Percentiles rank a stretch among this genome's conserved stretches.
These are phyloP conservation scores for Danaus chrysippus DNA, from an alignment of 2,888 invertebrate species.

Conservation along the genomic window DNA sequence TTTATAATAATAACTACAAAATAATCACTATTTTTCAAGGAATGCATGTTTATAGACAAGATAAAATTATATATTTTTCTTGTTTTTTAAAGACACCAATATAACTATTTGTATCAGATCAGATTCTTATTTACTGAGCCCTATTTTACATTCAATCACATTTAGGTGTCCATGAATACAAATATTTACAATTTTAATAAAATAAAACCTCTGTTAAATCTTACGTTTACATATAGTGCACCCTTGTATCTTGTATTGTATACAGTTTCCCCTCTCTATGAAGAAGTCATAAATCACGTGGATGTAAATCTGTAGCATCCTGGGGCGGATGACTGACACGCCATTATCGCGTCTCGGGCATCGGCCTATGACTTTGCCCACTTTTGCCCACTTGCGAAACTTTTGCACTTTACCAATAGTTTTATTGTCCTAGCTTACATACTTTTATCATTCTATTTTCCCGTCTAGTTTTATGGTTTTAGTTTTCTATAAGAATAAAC, in stretches of 20 bases:
- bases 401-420: slow-evolving; percentile 43
- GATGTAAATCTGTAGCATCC: slow-evolving; percentile 77
- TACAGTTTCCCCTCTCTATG: slow-evolving; percentile 73
- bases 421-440: slow-evolving; percentile 39
- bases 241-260: slow-evolving; percentile 56
- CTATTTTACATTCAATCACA: too few species aligned
- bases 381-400: slow-evolving; percentile 42
- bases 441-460: slow-evolving; percentile 40
- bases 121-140: too few species aligned
- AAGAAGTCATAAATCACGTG: slow-evolving; percentile 77
- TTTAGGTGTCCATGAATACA: too few species aligned
- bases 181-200: neutral
- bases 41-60: too few species aligned
- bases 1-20: too few species aligned
- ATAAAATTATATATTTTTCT: too few species aligned
- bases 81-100: too few species aligned
- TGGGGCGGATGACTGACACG: slow-evolving; percentile 74
- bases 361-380: slow-evolving; percentile 55
- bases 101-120: too few species aligned
- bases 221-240: slow-evolving; percentile 32
- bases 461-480: slow-evolving; percentile 34
- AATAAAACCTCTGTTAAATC: slow-evolving; percentile 14
- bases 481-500: slow-evolving; percentile 23
- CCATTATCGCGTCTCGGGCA: slow-evolving; percentile 65
- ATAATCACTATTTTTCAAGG: too few species aligned